phyloP scores from a whole-genome alignment of 2,113 vertebrate genomes.

The Corydoras maculifer region DNA sequence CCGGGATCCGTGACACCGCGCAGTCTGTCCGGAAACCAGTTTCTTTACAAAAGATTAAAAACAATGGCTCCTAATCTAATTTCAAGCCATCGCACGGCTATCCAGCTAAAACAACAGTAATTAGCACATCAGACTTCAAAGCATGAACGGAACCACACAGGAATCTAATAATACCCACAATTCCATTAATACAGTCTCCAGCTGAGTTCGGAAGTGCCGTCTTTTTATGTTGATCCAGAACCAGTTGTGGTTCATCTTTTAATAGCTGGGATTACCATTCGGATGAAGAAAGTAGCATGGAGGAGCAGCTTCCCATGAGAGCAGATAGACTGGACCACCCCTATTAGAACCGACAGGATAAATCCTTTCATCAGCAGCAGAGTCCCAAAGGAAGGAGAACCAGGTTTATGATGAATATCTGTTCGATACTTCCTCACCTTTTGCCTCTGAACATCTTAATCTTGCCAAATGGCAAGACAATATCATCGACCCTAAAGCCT shows the following conservation, averaged over 20 bases:
- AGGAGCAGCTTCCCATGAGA: constrained; percentile 9
- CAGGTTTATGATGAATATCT: constrained; percentile 36
- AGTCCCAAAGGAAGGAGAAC: constrained; percentile 30
- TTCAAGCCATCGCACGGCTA: not conserved
- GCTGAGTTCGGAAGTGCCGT: not conserved
- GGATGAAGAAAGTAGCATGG: constrained; percentile 14
- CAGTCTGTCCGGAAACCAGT: too few relatives aligned
- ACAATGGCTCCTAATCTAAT: not conserved
- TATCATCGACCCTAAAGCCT: too few relatives aligned
- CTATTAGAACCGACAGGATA: constrained; percentile 36
- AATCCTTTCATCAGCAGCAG: constrained; percentile 13
- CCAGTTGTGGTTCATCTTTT: constrained; percentile 3
- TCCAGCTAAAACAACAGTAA: constrained; percentile 32
- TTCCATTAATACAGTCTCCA: constrained; percentile 29
- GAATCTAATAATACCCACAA: constrained; percentile 25
- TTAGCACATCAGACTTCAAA: constrained; percentile 32
- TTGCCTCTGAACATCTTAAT: not conserved
- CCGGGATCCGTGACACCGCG: too few relatives aligned
- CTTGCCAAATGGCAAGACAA: too few relatives aligned
- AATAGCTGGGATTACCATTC: constrained; percentile 11
- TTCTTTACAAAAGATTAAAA: not conserved
- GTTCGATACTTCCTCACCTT: constrained; percentile 16
- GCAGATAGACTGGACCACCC: constrained; percentile 26
- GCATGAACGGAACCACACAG: constrained; percentile 12
- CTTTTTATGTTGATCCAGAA: constrained; percentile 6